These are phyloP conservation scores for Macrostomum cliftonense DNA, from an alignment of 2,888 invertebrate genomes.

Conservation along the genomic window DNA sequence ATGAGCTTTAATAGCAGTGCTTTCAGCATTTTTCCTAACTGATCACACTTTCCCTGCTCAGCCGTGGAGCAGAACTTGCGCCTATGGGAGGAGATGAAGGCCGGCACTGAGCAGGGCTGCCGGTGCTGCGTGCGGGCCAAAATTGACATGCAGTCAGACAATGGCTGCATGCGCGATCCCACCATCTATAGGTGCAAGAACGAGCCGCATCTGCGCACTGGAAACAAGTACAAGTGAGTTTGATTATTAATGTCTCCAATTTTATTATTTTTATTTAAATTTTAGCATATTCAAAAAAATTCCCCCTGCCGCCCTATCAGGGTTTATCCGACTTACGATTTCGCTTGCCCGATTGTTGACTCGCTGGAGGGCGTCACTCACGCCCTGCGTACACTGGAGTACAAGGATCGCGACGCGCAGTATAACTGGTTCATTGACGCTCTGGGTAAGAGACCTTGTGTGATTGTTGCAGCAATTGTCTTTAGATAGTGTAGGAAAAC, in stretches of 20 bases:
- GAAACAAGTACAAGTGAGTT: slow-evolving; percentile 51
- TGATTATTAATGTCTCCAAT: no score
- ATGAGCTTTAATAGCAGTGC: slow-evolving; percentile 15
- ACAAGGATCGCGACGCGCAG: slow-evolving; percentile 81
- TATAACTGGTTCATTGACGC: slow-evolving; percentile 60
- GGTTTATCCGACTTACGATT: slow-evolving; percentile 97
- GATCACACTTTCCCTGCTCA: slow-evolving; percentile 26
- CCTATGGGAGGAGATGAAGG: slow-evolving; percentile 85
- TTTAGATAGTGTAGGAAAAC: no score
- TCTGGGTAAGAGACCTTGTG: no score
- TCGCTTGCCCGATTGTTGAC: slow-evolving; percentile 97
- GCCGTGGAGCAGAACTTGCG: slow-evolving; percentile 63
- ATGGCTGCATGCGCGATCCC: slow-evolving; percentile 91
- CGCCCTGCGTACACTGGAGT: slow-evolving; percentile 88
- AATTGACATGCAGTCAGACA: slow-evolving; percentile 83
- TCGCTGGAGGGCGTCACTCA: slow-evolving; percentile 91
- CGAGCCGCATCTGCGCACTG: slow-evolving; percentile 78
- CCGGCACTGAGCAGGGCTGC: slow-evolving; percentile 57
- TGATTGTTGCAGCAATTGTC: no score
- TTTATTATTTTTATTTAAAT: no score
- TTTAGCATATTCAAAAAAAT: slow-evolving; percentile 6
- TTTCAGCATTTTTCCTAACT: no score
- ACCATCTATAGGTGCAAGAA: slow-evolving; percentile 94
- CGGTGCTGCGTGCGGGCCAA: slow-evolving; percentile 85
- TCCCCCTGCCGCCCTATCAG: slow-evolving; percentile 41